These are phyloP conservation scores for Cryptosula pallasiana DNA, from an alignment of 2,888 invertebrate genomes.

Conservation along the genomic window DNA sequence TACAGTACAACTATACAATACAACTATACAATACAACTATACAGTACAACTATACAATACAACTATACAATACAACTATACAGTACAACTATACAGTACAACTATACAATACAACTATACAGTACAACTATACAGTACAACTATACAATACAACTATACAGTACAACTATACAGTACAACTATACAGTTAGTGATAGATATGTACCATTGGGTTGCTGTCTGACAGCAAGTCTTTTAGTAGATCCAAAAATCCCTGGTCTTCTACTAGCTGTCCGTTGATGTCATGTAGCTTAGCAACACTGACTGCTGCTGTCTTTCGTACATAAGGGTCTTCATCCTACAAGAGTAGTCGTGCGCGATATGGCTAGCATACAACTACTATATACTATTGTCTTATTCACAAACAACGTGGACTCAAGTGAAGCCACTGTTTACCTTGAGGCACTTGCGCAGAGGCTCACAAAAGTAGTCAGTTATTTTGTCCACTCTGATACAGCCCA, in stretches of 20 bases:
- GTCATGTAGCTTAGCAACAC: slow-evolving; percentile 97
- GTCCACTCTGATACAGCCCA: slow-evolving; percentile 97
- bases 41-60: too few relatives aligned
- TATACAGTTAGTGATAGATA: too few relatives aligned
- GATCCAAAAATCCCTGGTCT: slow-evolving; percentile 93
- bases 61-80: too few relatives aligned
- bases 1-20: too few relatives aligned
- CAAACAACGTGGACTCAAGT: slow-evolving; percentile 35
- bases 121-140: too few relatives aligned
- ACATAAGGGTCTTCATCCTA: slow-evolving; percentile 53
- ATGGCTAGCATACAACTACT: too few relatives aligned
- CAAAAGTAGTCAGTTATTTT: slow-evolving; percentile 97
- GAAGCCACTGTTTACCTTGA: slow-evolving; percentile 53
- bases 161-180: too few relatives aligned
- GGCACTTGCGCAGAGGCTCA: slow-evolving; percentile 80
- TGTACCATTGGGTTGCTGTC: slow-evolving; percentile 97
- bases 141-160: too few relatives aligned
- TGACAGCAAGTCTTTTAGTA: slow-evolving; percentile 89
- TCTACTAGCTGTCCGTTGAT: slow-evolving; percentile 72
- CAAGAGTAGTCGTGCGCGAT: slow-evolving; percentile 46
- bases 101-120: too few relatives aligned
- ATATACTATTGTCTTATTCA: slow-evolving; percentile 49
- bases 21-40: too few relatives aligned
- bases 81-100: too few relatives aligned
- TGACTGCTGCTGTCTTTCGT: slow-evolving; percentile 97